phyloP scores from a whole-genome alignment of 2,113 vertebrate species.

The Otis tarda region DNA sequence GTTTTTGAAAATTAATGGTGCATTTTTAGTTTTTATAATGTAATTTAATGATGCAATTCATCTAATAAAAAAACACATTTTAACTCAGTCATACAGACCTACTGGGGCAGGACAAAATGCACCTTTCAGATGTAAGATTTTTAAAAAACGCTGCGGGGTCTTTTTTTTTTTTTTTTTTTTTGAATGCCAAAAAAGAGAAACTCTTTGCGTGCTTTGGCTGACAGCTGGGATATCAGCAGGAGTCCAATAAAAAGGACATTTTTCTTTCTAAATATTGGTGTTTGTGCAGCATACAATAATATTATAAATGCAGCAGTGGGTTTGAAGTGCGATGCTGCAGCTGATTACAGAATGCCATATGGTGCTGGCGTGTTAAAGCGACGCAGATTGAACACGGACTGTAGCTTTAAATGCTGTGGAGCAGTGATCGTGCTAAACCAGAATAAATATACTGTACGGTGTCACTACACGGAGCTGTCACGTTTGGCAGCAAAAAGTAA shows the following conservation, averaged over 20 bases:
- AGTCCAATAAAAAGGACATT: slow-evolving; percentile 68
- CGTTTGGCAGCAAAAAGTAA: not conserved
- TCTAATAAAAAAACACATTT: slow-evolving; percentile 92
- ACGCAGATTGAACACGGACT: slow-evolving; percentile 37
- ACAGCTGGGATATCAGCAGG: slow-evolving; percentile 67
- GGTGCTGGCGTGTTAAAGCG: slow-evolving; percentile 53
- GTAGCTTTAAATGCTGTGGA: slow-evolving; percentile 4
- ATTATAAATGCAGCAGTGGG: slow-evolving; percentile 52
- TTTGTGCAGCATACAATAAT: slow-evolving; percentile 55
- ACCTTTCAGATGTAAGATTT: slow-evolving; percentile 74
- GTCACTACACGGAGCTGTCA: not conserved
- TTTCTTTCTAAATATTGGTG: slow-evolving; percentile 62
- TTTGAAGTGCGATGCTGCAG: slow-evolving; percentile 63
- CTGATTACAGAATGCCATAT: slow-evolving; percentile 62
- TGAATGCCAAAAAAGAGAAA: slow-evolving; percentile 26
- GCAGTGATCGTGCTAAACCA: not conserved
- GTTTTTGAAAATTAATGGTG: slow-evolving; percentile 99
- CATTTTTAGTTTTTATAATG: slow-evolving; percentile 99
- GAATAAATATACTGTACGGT: slow-evolving; percentile 23
- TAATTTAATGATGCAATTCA: slow-evolving; percentile 99
- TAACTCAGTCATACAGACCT: slow-evolving; percentile 86
- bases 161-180: not conserved
- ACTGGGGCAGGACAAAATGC: slow-evolving; percentile 86
- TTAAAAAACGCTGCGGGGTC: slow-evolving; percentile 55
- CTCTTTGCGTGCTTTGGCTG: slow-evolving; percentile 14